phyloP scores from a whole-genome alignment of 2,888 invertebrate species.

The Cyaniris semiargus region DNA sequence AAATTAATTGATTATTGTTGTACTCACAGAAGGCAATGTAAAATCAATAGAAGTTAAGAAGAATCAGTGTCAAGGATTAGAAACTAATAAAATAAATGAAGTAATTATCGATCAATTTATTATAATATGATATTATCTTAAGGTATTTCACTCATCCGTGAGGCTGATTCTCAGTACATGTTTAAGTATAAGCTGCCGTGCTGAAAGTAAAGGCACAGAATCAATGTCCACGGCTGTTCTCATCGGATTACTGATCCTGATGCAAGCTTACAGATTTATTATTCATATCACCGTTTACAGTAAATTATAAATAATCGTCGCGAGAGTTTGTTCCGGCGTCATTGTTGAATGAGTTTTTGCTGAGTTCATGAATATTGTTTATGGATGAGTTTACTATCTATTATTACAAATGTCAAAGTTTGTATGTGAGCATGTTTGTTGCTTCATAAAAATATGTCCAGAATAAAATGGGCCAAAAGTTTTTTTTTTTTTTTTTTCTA shows the following conservation, averaged over 20 bases:
- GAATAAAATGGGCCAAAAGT: too few relatives aligned
- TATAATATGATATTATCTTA: not conserved
- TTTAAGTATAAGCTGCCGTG: constrained; percentile 28
- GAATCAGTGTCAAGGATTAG: constrained; percentile 23
- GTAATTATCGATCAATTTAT: not conserved
- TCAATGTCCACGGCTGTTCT: not conserved
- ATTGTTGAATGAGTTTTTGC: not conserved
- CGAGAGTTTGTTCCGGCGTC: not conserved
- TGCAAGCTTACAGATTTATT: not conserved
- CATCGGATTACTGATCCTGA: not conserved
- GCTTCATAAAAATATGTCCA: too few relatives aligned
- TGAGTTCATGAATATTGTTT: not conserved
- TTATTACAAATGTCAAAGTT: not conserved
- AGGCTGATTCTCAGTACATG: constrained; percentile 32
- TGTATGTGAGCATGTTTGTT: too few relatives aligned
- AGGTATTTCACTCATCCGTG: constrained; percentile 29
- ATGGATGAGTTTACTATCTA: not conserved
- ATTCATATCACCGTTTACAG: not conserved
- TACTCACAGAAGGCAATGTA: constrained; percentile 19
- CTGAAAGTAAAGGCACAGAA: constrained; percentile 35
- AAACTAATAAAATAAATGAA: too few relatives aligned
- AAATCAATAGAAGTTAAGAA: constrained; percentile 4
- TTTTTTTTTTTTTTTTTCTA: too few relatives aligned
- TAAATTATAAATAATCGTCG: not conserved
- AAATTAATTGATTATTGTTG: constrained; percentile 4